Base-by-base conservation (phyloP, 2,888 invertebrate species). In the Reticulitermes lucifugus region DNA sequence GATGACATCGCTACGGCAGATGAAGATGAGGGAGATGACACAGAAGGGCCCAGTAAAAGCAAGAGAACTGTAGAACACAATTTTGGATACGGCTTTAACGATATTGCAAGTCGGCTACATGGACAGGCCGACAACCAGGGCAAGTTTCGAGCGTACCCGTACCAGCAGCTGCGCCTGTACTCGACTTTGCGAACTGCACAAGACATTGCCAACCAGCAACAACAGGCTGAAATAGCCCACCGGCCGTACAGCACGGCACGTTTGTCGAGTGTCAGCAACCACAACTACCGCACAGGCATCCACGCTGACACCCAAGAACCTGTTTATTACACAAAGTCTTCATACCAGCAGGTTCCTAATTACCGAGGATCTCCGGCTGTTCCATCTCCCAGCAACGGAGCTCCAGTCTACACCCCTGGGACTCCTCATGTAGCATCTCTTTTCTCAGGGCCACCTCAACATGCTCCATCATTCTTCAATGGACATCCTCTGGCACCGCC, bases 31-130 rank as follows among this genome's bases (percentile, higher is more conserved):
- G 29, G 25, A n/a, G 46, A 46, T 12, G 75, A 22, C 51, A n/a
- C 25, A 25, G 59, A 25, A 25, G 84, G 41, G 10, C 12, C 29
- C 6, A 41, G n/a, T 87, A 93, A 93, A 89, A 92, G 92, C 0
- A 96, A 96, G 89, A 91, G 96, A 87, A 96, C 96, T 0, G 94
- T 96, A 22, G 95, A 96, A 87, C 93, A 94, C 0, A 94, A 94
- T 80, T 91, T 96, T 21, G 96, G 96, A 85, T 96, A 95, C 89
- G 95, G 95, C 12, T 94, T 93, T 87, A 84, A 84, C 65, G 84
- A 84, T 79, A 25, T 84, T 10, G 35, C 59, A 10, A 25, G 55
- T 25, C 41, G 14, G 2, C 21, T 1, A 35, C 35, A 35, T 21
- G 35, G 60, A 60, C 65, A 65, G 25, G 2, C 65, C 9, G 25